These are phyloP conservation scores for Tuta absoluta DNA, from an alignment of 2,888 invertebrate genomes.

Conservation along the genomic window DNA sequence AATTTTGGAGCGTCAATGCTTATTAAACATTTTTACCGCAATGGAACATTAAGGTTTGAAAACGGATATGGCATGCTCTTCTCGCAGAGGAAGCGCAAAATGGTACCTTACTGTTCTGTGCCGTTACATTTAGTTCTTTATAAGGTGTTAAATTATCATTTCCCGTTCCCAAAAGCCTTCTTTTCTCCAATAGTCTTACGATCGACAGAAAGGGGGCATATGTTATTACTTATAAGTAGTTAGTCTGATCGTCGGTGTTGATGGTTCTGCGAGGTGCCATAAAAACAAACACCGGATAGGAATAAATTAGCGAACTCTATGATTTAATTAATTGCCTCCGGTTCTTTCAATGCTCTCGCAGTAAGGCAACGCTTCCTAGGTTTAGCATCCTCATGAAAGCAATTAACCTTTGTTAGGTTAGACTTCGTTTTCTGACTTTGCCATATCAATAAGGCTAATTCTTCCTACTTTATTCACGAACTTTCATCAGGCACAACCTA, in stretches of 20 bases:
- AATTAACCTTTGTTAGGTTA: neutral
- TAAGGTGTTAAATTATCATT: slow-evolving; percentile 27
- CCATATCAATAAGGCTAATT: neutral
- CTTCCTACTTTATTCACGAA: too few relatives aligned
- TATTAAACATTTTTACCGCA: slow-evolving; percentile 51
- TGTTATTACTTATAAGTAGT: neutral
- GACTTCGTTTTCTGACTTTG: neutral
- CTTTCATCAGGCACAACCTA: too few relatives aligned
- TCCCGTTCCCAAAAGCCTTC: slow-evolving; percentile 16
- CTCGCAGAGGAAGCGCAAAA: slow-evolving; percentile 41
- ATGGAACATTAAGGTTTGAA: slow-evolving; percentile 39
- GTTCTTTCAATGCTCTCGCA: slow-evolving; percentile 30
- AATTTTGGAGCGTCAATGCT: slow-evolving; percentile 46
- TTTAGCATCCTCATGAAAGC: neutral
- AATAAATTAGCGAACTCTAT: slow-evolving; percentile 15
- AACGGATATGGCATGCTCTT: slow-evolving; percentile 45
- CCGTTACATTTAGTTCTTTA: slow-evolving; percentile 30
- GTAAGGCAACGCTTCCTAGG: slow-evolving; percentile 31
- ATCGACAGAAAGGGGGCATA: neutral
- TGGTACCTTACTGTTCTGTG: slow-evolving; percentile 32
- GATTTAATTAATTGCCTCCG: slow-evolving; percentile 24
- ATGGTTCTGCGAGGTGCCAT: neutral
- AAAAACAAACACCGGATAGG: slow-evolving; percentile 5
- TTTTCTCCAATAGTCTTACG: slow-evolving; percentile 1
- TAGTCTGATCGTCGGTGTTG: neutral